A percentile compares a stretch with the other conserved stretches of the same genome.
Evolutionary conservation across 2,113 vertebrate species (phyloP).

Genomic region (Notechis scutatus): DNA sequence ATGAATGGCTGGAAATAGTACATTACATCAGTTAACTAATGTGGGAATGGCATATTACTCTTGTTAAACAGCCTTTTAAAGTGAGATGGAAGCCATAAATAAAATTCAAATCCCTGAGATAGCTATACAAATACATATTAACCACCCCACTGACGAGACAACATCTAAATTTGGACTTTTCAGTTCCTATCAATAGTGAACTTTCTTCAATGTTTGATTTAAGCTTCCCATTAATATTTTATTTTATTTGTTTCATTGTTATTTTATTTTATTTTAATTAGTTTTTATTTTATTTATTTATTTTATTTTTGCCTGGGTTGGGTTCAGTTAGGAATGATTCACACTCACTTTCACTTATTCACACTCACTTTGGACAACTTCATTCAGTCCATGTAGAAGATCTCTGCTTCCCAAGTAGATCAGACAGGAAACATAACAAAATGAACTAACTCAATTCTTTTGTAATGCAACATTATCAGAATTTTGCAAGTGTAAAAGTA

Average conservation of each 20-base stretch:
- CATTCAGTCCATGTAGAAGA: constrained; percentile 29
- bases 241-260: background rate
- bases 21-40: no score
- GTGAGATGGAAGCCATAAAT: background rate
- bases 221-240: accelerated
- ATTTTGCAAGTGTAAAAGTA: background rate
- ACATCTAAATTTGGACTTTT: background rate
- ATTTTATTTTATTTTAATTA: background rate
- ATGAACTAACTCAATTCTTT: background rate
- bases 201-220: accelerated
- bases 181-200: background rate
- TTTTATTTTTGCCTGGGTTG: background rate
- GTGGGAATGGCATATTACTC: background rate
- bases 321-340: constrained; percentile 35
- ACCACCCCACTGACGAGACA: background rate
- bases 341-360: constrained; percentile 13
- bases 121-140: background rate
- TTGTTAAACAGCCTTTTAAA: background rate
- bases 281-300: background rate
- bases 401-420: background rate
- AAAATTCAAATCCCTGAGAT: background rate
- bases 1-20: background rate
- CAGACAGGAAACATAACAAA: background rate
- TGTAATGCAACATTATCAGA: background rate
- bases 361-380: constrained; percentile 19